Evolutionary conservation across 2,888 invertebrate species (phyloP).

Genomic region (Trisateles emortualis): DNA sequence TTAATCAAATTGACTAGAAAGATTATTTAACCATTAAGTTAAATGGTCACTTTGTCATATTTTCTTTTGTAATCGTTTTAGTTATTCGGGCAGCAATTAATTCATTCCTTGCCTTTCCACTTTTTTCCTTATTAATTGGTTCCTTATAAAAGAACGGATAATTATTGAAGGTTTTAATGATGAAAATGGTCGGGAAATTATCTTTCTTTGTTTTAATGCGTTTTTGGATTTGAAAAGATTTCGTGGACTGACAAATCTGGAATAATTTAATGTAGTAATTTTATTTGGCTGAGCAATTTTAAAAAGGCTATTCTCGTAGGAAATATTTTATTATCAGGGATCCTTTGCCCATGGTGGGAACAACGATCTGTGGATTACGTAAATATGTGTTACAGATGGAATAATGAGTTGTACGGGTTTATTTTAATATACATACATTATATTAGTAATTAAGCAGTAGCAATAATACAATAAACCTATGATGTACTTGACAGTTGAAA

Average conservation of each 20-base stretch:
- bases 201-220: conserved; percentile 35
- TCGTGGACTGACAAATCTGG: neutral
- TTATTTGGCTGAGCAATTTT: neutral
- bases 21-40: conserved; percentile 75
- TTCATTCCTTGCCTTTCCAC: conserved; percentile 50
- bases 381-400: too few relatives aligned
- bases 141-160: conserved; percentile 41
- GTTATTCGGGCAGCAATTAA: conserved; percentile 72
- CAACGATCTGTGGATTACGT: too few relatives aligned
- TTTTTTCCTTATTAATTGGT: conserved; percentile 46
- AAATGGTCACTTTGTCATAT: conserved; percentile 83
- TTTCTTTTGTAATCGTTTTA: conserved; percentile 72
- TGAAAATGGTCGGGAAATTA: conserved; percentile 26
- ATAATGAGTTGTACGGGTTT: too few relatives aligned
- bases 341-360: neutral
- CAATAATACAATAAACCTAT: too few relatives aligned
- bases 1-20: conserved; percentile 82
- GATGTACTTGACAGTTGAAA: too few relatives aligned
- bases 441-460: too few relatives aligned
- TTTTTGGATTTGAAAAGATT: conserved; percentile 24
- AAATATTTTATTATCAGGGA: neutral
- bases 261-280: conserved; percentile 2
- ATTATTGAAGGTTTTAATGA: conserved; percentile 44
- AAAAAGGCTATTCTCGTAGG: neutral
- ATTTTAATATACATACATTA: too few relatives aligned